These are phyloP conservation scores for Sceloporus undulatus DNA, from an alignment of 2,113 vertebrate species.

Conservation along the genomic window DNA sequence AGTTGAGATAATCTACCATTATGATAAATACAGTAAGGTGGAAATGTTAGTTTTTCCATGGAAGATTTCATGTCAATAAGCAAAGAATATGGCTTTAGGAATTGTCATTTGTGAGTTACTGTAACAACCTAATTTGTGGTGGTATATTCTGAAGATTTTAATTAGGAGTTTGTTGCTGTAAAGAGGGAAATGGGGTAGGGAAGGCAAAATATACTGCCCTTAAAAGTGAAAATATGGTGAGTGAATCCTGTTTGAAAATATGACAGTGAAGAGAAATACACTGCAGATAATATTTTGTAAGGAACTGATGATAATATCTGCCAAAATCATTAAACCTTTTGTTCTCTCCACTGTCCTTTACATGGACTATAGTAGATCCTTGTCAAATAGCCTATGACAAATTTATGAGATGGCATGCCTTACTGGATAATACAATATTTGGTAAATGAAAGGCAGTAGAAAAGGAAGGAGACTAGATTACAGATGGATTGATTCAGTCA, in stretches of 20 bases:
- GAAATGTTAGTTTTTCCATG: not conserved
- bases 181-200: not conserved
- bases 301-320: not conserved
- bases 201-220: not conserved
- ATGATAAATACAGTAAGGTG: not conserved
- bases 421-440: too few species aligned
- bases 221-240: not conserved
- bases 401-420: not conserved
- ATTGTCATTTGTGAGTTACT: not conserved
- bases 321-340: not conserved
- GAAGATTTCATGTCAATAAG: not conserved
- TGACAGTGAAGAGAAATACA: not conserved
- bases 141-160: not conserved
- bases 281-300: not conserved
- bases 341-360: not conserved
- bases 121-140: not conserved
- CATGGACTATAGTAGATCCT: not conserved
- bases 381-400: not conserved
- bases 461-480: too few species aligned
- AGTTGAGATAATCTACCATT: constrained; percentile 33
- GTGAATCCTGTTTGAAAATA: not conserved
- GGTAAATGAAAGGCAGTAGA: too few species aligned
- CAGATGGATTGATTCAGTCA: too few species aligned
- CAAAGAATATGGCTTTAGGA: not conserved
- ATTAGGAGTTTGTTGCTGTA: not conserved